Conservation (phyloP, 2,113 vertebrate genomes). For the Corvus cornix region DNA sequence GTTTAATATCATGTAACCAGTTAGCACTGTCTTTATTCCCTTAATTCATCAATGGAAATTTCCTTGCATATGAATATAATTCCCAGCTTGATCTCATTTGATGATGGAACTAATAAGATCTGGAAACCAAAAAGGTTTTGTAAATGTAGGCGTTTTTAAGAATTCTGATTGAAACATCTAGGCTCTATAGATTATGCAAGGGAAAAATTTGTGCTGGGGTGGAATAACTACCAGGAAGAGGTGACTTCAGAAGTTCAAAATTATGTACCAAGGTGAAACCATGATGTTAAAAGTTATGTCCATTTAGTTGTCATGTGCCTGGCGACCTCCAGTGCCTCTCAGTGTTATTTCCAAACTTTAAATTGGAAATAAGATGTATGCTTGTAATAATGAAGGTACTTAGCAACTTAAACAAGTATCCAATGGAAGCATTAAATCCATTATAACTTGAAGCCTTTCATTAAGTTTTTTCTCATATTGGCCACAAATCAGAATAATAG, state of each 20-base stretch:
- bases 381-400: background rate
- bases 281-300: background rate
- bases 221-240: background rate
- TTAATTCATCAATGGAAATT: conserved; percentile 24
- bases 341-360: background rate
- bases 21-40: conserved; percentile 31
- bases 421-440: background rate
- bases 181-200: background rate
- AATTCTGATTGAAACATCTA: background rate
- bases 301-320: background rate
- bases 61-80: conserved; percentile 28
- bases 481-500: background rate
- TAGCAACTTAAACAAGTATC: background rate
- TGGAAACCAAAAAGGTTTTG: background rate
- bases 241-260: background rate
- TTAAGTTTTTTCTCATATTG: background rate
- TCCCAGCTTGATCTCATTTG: background rate
- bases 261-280: background rate
- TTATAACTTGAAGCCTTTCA: background rate
- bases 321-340: background rate
- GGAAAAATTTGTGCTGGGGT: background rate
- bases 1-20: conserved; percentile 27
- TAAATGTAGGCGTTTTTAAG: background rate
- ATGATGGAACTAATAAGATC: background rate
- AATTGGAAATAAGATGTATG: background rate